Base-by-base conservation (phyloP, 1,140 invertebrate genomes). In the Fragariocoptes setiger region DNA sequence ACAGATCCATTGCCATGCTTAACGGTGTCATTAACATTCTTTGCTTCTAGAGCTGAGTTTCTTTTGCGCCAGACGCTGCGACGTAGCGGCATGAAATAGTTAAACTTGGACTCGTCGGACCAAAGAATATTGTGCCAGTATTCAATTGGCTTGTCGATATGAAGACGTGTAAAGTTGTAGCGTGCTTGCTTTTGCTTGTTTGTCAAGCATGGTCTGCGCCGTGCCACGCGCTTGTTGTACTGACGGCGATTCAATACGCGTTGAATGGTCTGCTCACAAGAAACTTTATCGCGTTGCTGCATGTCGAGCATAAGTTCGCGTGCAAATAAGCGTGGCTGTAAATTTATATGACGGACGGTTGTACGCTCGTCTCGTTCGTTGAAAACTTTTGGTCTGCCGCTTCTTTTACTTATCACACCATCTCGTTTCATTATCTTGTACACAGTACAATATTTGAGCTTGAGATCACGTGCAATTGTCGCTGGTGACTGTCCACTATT, bases 81-180 rank as follows among this genome's bases (percentile, higher is more conserved):
- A 5, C 19, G 13, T 16, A 19, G 38, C 25, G 37, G 22, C 4
- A 19, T 21, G 17, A 47, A 36, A 8, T 38, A 35, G 17, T 37
- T 41, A 15, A 42, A 46, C 22, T 43, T 43, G 16, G 19, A 40
- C 21, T 43, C 41, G 38, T 47, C 38, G 8, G 38, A 16, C 37
- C 37, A 43, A 12, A 47, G 21, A 12, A 47, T 18, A 14, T 20
- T 39, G 3, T 45, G 19, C 43, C 41, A 42, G 22, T 39, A 42
- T n/a, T 43, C 45, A n/a, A 37, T 15, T 3, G 19, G 35, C 12
- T 22, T 36, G 21, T 41, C 19, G n/a, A 42, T 16, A 39, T 42
- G 15, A 19, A 21, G 14, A 3, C 18, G 17, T 8, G 41, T 37
- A 12, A 14, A 42, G 5, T 37, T 15, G 14, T 4, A 2, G n/a